phyloP scores from a whole-genome alignment of 2,113 vertebrate genomes.

The Semnornis frantzii region DNA sequence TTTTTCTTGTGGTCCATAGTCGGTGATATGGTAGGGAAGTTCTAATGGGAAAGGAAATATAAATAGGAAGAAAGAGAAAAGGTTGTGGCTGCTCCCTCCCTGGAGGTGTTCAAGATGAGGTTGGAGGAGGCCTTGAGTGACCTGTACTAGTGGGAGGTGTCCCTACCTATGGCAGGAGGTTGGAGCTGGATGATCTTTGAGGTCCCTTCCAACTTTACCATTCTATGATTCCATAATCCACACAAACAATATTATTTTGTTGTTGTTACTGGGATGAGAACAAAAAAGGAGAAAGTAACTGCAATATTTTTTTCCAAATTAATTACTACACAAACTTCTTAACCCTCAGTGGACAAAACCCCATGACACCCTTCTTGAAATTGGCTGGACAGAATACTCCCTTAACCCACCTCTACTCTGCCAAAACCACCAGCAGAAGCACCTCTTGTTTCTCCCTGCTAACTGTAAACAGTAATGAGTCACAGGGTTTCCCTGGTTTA shows the following conservation, averaged over 20 bases:
- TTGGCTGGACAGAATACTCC: background rate
- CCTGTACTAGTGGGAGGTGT: too few relatives aligned
- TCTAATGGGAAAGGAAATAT: background rate
- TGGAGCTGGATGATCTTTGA: too few relatives aligned
- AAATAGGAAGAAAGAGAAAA: background rate
- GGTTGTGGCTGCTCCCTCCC: too few relatives aligned
- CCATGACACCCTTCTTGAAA: background rate
- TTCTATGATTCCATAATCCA: too few relatives aligned
- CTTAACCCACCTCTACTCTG: accelerated
- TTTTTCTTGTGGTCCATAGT: background rate
- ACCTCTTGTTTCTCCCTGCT: background rate
- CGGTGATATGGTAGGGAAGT: background rate
- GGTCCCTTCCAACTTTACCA: too few relatives aligned
- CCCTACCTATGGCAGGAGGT: too few relatives aligned
- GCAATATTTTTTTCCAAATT: background rate
- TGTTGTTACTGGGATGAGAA: background rate
- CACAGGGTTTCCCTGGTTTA: constrained; percentile 32
- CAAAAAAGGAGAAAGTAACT: background rate
- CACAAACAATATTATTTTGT: background rate
- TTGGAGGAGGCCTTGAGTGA: too few relatives aligned
- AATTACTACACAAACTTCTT: background rate
- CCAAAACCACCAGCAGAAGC: background rate
- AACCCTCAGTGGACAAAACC: background rate
- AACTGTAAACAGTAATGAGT: background rate
- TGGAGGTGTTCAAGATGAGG: too few relatives aligned